phyloP scores from a whole-genome alignment of 2,797 vertebrate species.

The Acropternis orthonyx region DNA sequence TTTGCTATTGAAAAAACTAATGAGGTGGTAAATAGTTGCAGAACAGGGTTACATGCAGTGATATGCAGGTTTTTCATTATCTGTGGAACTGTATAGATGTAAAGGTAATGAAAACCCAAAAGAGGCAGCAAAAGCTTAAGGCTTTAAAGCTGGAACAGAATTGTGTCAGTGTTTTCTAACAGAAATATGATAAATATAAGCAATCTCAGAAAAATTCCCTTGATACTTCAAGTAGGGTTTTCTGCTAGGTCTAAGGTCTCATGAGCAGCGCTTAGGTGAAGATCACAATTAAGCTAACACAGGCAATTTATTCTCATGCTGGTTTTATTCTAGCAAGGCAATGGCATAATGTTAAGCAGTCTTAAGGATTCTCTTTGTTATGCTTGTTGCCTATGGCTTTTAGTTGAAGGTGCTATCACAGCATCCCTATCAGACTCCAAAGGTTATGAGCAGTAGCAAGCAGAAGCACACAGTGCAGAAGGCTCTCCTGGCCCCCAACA shows the following conservation, averaged over 20 bases:
- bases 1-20: constrained; percentile 52
- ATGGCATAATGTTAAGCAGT: constrained; percentile 7
- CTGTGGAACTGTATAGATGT: neutral
- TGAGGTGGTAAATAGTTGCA: constrained; percentile 49
- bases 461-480: neutral
- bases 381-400: constrained; percentile 10
- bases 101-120: constrained; percentile 49
- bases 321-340: neutral
- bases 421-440: neutral
- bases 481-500: neutral
- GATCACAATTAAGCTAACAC: constrained; percentile 6
- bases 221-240: neutral
- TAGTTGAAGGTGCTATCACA: constrained; percentile 20
- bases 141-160: constrained; percentile 18
- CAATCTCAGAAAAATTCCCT: neutral
- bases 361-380: constrained; percentile 23
- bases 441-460: neutral
- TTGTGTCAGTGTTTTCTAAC: neutral
- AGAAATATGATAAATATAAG: neutral
- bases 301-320: constrained; percentile 24
- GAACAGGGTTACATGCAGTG: neutral
- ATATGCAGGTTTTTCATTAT: constrained; percentile 35
- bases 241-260: neutral
- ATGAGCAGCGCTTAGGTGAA: neutral
- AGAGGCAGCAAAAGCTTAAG: constrained; percentile 6